Evolutionary conservation across 2,888 invertebrate species (phyloP), one percentile per base, ranked within the genome.

Genomic region (Apotomis turbidana): DNA sequence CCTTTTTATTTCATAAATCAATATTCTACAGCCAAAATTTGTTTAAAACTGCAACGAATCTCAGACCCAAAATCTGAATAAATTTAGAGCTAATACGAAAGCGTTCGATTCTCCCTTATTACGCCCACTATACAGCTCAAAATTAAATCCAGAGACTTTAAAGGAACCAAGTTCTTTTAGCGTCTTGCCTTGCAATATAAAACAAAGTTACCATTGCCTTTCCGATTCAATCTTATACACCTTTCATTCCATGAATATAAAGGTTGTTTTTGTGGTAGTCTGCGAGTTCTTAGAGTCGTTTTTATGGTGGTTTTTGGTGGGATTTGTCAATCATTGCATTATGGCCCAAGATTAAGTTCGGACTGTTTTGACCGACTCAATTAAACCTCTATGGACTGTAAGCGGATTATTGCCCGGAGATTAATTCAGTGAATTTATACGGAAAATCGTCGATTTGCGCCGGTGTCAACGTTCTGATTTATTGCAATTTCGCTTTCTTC

Each of bases 311-410:
- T 68, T 12, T 9, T 76, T 75, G 81, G 83, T 78, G 78, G 86
- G 89, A 89, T 90, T 90, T 87, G 90, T 89, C 89, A 87, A 83
- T 87, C 84, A 84, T 78, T 79, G 80, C 83, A 82, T 83, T 82
- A 82, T 79, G 78, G 78, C 79, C 76, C 73, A 77, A 81, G 79
- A 77, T 78, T 77, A 79, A 75, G 74, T 77, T 77, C 76, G 80
- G 79, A 79, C 73, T 89, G 88, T 90, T 88, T 86, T 89, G 90
- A 90, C 86, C 81, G 83, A 77, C 82, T 79, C 80, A 85, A 85
- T 85, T 87, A 86, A 83, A 81, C 81, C 80, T 78, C 85, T 83
- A 80, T 77, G 78, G 78, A 76, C 77, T 71, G 74, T 70, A 84
- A 87, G 84, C 83, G 83, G 88, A 84, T 88, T 87, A 86, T 46